phyloP scores from a whole-genome alignment of 2,113 vertebrate genomes.

The Lagopus muta region DNA sequence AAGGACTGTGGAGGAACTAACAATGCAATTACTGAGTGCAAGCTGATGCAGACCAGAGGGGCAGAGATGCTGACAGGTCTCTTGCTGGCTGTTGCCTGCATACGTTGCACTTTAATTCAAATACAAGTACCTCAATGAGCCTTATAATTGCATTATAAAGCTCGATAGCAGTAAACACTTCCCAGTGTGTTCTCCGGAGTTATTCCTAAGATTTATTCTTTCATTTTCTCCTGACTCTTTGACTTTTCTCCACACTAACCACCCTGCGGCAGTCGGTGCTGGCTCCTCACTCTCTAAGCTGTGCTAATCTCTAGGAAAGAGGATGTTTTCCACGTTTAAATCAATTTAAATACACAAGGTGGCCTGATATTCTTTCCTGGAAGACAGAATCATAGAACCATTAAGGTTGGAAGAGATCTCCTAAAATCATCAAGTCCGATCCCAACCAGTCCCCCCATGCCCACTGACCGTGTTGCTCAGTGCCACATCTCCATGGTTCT shows the following conservation, averaged over 20 bases:
- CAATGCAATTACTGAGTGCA: neutral
- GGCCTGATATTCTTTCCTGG: neutral
- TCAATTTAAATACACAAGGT: neutral
- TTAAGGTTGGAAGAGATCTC: too few relatives aligned
- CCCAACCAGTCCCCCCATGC: too few relatives aligned
- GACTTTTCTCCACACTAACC: neutral
- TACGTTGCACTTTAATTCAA: conserved; percentile 9
- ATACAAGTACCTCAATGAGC: neutral
- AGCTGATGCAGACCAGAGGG: neutral
- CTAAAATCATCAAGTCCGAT: too few relatives aligned
- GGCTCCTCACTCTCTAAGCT: neutral
- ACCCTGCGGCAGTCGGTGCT: neutral
- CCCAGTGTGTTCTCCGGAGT: neutral
- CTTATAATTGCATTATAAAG: neutral
- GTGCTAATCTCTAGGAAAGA: neutral
- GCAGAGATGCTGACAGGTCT: neutral
- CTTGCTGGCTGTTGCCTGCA: neutral
- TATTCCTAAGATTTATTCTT: neutral
- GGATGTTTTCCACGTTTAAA: neutral
- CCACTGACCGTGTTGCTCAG: too few relatives aligned
- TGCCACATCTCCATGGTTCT: too few relatives aligned
- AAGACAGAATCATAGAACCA: neutral
- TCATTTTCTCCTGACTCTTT: neutral
- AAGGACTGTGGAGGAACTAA: neutral
- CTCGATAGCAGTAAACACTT: neutral